phyloP scores from a whole-genome alignment of 2,888 invertebrate genomes.

The Rhagophthalmus giganteus region DNA sequence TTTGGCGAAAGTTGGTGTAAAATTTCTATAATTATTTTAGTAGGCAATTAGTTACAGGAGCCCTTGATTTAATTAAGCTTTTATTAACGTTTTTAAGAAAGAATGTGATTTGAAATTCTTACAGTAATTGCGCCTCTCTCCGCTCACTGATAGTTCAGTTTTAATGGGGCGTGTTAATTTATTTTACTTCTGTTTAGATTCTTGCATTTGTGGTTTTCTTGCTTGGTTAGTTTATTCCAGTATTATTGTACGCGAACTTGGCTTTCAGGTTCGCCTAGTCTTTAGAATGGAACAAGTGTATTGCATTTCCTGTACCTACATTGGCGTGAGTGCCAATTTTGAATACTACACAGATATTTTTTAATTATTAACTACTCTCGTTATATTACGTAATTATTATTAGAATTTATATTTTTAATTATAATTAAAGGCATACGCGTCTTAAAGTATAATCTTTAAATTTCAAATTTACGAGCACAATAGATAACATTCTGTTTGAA shows the following conservation, averaged over 20 bases:
- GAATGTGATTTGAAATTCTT: conserved; percentile 29
- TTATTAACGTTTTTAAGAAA: conserved; percentile 18
- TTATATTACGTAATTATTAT: too few species aligned
- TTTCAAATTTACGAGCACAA: too few species aligned
- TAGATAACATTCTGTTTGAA: too few species aligned
- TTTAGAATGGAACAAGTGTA: not conserved
- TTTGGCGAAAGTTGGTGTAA: not conserved
- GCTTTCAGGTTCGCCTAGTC: conserved; percentile 1
- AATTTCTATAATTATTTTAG: conserved; percentile 16
- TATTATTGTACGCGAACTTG: conserved; percentile 4
- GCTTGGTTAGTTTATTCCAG: conserved; percentile 15
- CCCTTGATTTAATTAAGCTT: conserved; percentile 3
- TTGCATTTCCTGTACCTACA: conserved; percentile 8
- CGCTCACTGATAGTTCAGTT: conserved; percentile 25
- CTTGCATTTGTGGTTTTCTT: conserved; percentile 8
- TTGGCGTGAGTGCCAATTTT: conserved; percentile 7
- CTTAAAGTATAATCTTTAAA: too few species aligned
- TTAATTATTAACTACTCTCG: too few species aligned
- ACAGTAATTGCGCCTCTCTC: conserved; percentile 23
- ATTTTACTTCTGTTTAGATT: conserved; percentile 27
- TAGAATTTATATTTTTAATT: too few species aligned
- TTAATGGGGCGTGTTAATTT: conserved; percentile 27
- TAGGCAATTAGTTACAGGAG: conserved; percentile 20
- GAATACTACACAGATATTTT: too few species aligned
- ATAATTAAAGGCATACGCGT: too few species aligned